Base-by-base conservation (phyloP, 2,113 vertebrate genomes). In the Lagopus muta region DNA sequence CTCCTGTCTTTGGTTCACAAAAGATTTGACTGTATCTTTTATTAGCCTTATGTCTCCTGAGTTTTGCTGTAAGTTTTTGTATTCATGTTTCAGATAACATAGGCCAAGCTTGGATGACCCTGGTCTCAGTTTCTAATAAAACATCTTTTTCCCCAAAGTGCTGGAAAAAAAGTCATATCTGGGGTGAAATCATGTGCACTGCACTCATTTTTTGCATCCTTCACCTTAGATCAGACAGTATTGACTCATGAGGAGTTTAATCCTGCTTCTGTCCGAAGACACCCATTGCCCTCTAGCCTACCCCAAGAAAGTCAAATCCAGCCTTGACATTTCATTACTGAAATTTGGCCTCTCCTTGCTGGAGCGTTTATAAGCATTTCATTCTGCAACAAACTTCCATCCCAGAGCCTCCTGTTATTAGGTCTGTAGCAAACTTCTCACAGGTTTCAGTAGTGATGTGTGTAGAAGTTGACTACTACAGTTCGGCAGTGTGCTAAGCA, bases 11-110 rank as follows among this genome's bases (percentile, higher is more conserved):
- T 48, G 17, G 20, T 86, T 94, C 66, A 88, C 73, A 72, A 61
- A 93, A 90, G 67, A 36, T 72, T 86, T 82, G 82, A 13, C 82
- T 66, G 27, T 77, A 52, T 16, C 65, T 82, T 90, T 88, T 70
- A 89, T 88, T 93, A 90, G 45, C 80, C n/a, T 88, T 85, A 55
- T 20, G 54, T 92, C 82, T 76, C 78, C n/a, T 75, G 94, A 92
- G 79, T 43, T 94, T 81, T 88, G 36, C 47, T 21, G 4, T 38
- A 75, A 64, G 38, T 52, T 96, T 79, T 76, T 67, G 25, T 83
- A 64, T 78, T 90, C 76, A 57, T 12, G 38, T 81, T 88, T 92
- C 73, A 3, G 28, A 22, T 67, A 88, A 32, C n/a, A n/a, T 7
- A 61, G 66, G 40, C 15, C 77, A 91, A 66, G 76, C 86, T 71